Evolutionary conservation across 2,888 invertebrate genomes (phyloP).

Genomic region (Pyrocoelia pectoralis): DNA sequence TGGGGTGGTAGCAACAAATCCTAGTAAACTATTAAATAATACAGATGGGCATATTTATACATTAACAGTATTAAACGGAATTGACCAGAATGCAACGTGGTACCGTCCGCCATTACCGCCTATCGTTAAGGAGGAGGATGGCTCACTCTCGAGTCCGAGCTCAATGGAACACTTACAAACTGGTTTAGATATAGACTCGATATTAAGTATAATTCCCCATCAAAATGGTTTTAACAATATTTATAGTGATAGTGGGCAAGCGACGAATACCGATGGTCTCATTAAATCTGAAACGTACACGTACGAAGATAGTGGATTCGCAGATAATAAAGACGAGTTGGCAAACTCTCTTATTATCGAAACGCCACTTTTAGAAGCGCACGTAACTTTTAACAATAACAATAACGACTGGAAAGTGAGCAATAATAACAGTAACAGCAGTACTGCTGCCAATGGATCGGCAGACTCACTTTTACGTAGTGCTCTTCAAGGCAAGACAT

Average conservation of each 20-base stretch:
- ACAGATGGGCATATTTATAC: constrained; percentile 88
- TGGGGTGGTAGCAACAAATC: constrained; percentile 62
- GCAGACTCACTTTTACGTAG: constrained; percentile 81
- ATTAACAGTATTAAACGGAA: constrained; percentile 84
- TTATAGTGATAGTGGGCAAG: constrained; percentile 66
- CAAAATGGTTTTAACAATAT: constrained; percentile 68
- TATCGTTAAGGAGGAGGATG: constrained; percentile 70
- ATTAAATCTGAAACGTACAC: constrained; percentile 77
- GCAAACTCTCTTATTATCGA: constrained; percentile 60
- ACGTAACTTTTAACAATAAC: constrained; percentile 69
- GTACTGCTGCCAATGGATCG: constrained; percentile 49
- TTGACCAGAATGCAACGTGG: constrained; percentile 62
- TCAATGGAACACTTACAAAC: constrained; percentile 65
- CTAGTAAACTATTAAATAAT: constrained; percentile 65
- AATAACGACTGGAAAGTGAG: constrained; percentile 86
- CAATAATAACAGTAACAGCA: constrained; percentile 55
- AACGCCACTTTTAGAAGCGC: constrained; percentile 66
- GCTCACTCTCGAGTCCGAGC: constrained; percentile 67
- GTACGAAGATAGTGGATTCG: constrained; percentile 81
- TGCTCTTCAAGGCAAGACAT: constrained; percentile 82
- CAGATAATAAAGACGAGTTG: constrained; percentile 69
- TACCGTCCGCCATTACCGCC: constrained; percentile 69
- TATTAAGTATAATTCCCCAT: constrained; percentile 75
- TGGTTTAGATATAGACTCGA: constrained; percentile 80
- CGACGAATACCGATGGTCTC: constrained; percentile 66